Base-by-base conservation (phyloP, 2,888 invertebrate species). In the Metopia argyrocephala region DNA sequence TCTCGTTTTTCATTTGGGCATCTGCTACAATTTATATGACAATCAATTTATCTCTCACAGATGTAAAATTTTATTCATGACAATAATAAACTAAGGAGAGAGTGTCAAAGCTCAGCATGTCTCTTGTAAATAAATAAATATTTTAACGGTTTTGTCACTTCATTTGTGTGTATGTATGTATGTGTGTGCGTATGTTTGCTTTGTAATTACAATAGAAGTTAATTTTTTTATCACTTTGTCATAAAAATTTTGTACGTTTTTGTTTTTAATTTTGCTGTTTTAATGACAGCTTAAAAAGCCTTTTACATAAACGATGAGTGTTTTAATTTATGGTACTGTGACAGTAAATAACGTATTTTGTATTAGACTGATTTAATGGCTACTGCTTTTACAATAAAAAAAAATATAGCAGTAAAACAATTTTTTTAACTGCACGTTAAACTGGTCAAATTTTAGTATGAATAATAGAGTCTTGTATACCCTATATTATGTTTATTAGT, bases 211-310 rank as follows among this genome's bases (percentile, higher is more conserved):
- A 62, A 62, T 46, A 54, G 45, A 66, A 54, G 65, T 54, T 66
- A 66, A 66, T 66, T 66, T 66, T 66, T 66, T 66, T 54, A 66
- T 56, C 54, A 66, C 45, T 54, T 25, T 66, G 50, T 7, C 65
- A 65, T 65, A 52, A 50, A 52, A 31, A 65, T 48, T 31, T 52
- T 21, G 27, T 46, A 12, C 12, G 12, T 48, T 48, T 25, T 31
- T 31, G 12, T 31, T 7, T n/a, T n/a, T n/a, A n/a, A n/a, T 20
- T 45, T 46, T 62, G 23, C 25, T 46, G 20, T 20, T 28, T 54
- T 23, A 12, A 57, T 28, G 20, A 3, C 28, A 57, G 31, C 12
- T 9, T n/a, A 21, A 46, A 61, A 23, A 45, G 23, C 2, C 12
- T 31, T 31, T 31, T 27, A 46, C 9, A 21, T 4, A 62, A 62